Base-by-base conservation (phyloP, 2,113 vertebrate species). In the Heloderma charlesbogerti region DNA sequence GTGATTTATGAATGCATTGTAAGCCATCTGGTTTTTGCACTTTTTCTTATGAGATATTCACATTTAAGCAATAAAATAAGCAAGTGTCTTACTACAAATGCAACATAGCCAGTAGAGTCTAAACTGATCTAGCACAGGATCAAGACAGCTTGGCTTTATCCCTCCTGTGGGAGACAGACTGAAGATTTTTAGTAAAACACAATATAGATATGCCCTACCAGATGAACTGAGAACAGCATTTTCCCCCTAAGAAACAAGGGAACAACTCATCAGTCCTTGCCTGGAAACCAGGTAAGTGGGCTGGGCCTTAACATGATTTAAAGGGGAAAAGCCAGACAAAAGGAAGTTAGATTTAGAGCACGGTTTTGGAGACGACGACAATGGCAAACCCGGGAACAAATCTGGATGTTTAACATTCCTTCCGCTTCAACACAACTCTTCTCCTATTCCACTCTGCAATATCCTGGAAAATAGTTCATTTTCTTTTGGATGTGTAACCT, bases 211-310 rank as follows among this genome's bases (percentile, higher is more conserved):
- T 57, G 72, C 40, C 79, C 54, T 13, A 1, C 88, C 92, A 92
- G 7, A 22, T 18, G 1, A 18, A 12, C 27, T 75, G n/a, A 81
- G 12, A 89, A 57, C 40, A 15, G 18, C 92, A 89, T 78, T 13
- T 15, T 86, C 27, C 69, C 13, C 79, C 88, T 37, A 94, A 93
- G 94, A 93, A 96, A 83, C 94, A 94, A 57, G 84, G 95, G 82
- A 93, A 92, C 94, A 94, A 40, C n/a, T 0, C 16, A 0, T 60
- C 22, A 93, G 89, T 92, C 78, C 37, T 90, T 92, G 90, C 90
- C 95, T 92, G 93, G 92, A 92, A 90, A 91, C 37, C 95, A 94
- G 95, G 95, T 37, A 91, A 92, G 82, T 91, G 88, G 93, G 94
- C 13, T 40, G 93, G 88, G 89, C 27, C 90, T 84, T n/a, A 79